Percentiles rank a stretch among this genome's conserved stretches.
Conservation (phyloP, 2,113 vertebrate species). For the Chascanopsetta lugubris region DNA sequence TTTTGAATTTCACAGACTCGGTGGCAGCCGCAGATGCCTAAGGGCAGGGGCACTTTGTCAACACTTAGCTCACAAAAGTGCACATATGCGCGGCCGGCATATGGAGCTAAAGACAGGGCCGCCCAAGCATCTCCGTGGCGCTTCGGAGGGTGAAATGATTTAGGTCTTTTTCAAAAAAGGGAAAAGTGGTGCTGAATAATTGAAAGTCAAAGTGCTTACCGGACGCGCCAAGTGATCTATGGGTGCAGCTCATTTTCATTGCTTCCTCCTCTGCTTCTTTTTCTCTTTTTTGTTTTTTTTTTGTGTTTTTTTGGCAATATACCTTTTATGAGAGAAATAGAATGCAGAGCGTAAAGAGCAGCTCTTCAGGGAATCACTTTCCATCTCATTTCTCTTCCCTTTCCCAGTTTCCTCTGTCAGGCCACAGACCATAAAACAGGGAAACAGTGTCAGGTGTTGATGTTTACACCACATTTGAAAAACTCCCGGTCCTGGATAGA, state of each 20-base stretch:
- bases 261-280: background rate
- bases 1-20: conserved; percentile 27
- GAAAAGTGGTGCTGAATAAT: conserved; percentile 45
- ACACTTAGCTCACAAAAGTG: conserved; percentile 4
- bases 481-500: background rate
- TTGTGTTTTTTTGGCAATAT: conserved; percentile 3
- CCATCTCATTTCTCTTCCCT: background rate
- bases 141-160: conserved; percentile 26
- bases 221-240: conserved; percentile 26
- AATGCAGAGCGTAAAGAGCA: conserved; percentile 18
- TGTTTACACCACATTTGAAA: background rate
- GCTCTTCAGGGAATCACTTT: conserved; percentile 26
- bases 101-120: conserved; percentile 3
- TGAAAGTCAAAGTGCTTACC: conserved; percentile 40
- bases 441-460: conserved; percentile 4
- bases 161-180: conserved; percentile 23
- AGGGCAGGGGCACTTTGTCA: background rate
- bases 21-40: conserved; percentile 24
- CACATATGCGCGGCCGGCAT: background rate
- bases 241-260: conserved; percentile 31
- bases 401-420: background rate
- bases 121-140: conserved; percentile 24
- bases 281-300: too few species aligned
- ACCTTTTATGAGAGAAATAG: conserved; percentile 27
- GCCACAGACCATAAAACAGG: conserved; percentile 3